Evolutionary conservation across 53 echinoderm and acorn worm species (phyloP).

Genomic region (Henricia sp.): DNA sequence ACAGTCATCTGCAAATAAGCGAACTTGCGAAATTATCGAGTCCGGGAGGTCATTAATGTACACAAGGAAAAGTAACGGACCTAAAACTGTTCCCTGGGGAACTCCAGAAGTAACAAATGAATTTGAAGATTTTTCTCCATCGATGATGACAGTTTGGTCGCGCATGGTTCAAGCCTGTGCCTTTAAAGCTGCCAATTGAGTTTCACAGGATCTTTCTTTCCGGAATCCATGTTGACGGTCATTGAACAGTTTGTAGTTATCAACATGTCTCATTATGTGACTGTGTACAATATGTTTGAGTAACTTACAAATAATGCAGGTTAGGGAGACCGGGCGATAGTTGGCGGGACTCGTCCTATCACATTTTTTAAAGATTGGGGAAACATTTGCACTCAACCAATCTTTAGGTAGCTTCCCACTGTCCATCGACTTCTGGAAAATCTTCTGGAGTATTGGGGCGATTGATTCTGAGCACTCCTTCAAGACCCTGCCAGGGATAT

Average conservation of each 20-base stretch:
- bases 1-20: slow-evolving; percentile 67
- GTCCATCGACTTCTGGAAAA: slow-evolving; percentile 9
- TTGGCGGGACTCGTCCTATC: neutral
- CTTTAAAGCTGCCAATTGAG: no score
- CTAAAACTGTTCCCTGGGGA: slow-evolving; percentile 60
- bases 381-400: no score
- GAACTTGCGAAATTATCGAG: slow-evolving; percentile 13
- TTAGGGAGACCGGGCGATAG: neutral
- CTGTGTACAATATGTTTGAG: no score
- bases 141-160: no score
- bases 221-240: no score
- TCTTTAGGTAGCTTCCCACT: neutral
- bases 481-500: slow-evolving; percentile 46
- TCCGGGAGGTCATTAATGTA: slow-evolving; percentile 63
- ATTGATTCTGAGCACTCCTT: slow-evolving; percentile 30
- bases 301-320: no score
- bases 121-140: no score
- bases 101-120: slow-evolving; percentile 61
- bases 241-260: no score
- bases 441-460: slow-evolving; percentile 43
- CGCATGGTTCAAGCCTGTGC: no score
- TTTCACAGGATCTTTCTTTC: no score
- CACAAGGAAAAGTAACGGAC: slow-evolving; percentile 52
- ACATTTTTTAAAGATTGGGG: no score
- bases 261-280: no score